Evolutionary conservation across 2,888 invertebrate genomes (phyloP).

Genomic region (Schizotus pectinicornis): DNA sequence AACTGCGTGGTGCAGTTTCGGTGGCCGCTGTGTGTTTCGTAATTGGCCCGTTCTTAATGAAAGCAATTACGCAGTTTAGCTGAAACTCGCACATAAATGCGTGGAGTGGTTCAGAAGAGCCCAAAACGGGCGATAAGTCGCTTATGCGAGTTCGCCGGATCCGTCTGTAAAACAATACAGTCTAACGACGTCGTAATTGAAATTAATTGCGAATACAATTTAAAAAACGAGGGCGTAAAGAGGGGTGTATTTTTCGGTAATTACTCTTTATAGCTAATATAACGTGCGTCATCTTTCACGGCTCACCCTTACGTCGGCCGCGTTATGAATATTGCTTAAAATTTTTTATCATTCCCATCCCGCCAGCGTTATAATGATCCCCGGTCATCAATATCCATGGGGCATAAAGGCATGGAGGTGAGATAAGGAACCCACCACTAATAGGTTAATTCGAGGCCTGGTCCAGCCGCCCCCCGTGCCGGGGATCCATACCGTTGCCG

Average conservation of each 20-base stretch:
- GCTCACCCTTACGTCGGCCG: conserved; percentile 1
- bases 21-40: too few relatives aligned
- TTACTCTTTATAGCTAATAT: conserved; percentile 20
- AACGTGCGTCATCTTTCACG: conserved; percentile 21
- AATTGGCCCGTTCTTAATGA: too few relatives aligned
- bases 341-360: conserved; percentile 13
- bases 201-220: conserved; percentile 24
- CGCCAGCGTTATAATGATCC: conserved; percentile 26
- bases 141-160: too few relatives aligned
- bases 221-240: conserved; percentile 10
- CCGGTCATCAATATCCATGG: conserved; percentile 33
- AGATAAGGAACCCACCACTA: conserved; percentile 46
- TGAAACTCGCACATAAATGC: too few relatives aligned
- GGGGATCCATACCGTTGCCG: conserved; percentile 48
- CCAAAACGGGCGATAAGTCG: too few relatives aligned
- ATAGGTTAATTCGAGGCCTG: conserved; percentile 47
- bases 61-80: too few relatives aligned
- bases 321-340: conserved; percentile 14
- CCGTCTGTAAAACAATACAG: conserved; percentile 10
- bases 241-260: conserved; percentile 23
- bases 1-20: too few relatives aligned
- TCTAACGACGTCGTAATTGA: conserved; percentile 15
- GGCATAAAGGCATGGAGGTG: conserved; percentile 35
- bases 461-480: conserved; percentile 38
- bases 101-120: too few relatives aligned